Base-by-base conservation (phyloP, 2,113 vertebrate genomes). In the Bubo scandiacus region DNA sequence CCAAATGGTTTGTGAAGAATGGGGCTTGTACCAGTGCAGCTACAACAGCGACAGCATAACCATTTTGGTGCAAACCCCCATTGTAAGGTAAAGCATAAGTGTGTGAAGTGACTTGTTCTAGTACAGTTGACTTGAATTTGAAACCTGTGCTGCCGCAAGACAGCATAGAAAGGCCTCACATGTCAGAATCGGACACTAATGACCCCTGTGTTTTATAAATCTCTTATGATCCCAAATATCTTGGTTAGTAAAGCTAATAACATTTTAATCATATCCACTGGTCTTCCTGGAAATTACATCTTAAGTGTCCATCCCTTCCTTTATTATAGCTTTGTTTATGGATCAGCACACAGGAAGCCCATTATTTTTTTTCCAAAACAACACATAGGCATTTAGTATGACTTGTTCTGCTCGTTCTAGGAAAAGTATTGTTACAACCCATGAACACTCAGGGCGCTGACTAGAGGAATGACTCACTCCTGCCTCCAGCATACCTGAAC, bases 381-480 rank as follows among this genome's bases (percentile, higher is more conserved):
- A 59, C 94, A 52, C 1, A 1, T 12, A 77, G 55, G 79, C 65
- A 73, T 93, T 97, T 32, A 32, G 78, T 26, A 36, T 59, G 84
- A 93, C 96, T 80, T 15, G 95, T 74, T 89, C 70, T 92, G 78
- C 95, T 90, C 3, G 51, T 90, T 96, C 73, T 27, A 87, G 92
- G 94, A 90, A 94, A 92, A 78, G 91, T 23, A 57, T 87, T 70
- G 72, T 80, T 82, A 77, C 34, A 88, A 25, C 12, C 34, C 55
- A 6, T 26, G 55, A 83, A 34, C 23, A 7, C 40, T 59, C 10
- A 0, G 21, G 62, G 95, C 59, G 71, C 74, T 81, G n/a, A 38
- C 47, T 26, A 42, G 22, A 90, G 62, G n/a, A 77, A 42, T 96
- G 95, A 95, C 55, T 97, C 94, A 92, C 74, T 78, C 87, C 89